Base-by-base conservation (phyloP, 2,797 vertebrate genomes). In the Apodemus agrarius region DNA sequence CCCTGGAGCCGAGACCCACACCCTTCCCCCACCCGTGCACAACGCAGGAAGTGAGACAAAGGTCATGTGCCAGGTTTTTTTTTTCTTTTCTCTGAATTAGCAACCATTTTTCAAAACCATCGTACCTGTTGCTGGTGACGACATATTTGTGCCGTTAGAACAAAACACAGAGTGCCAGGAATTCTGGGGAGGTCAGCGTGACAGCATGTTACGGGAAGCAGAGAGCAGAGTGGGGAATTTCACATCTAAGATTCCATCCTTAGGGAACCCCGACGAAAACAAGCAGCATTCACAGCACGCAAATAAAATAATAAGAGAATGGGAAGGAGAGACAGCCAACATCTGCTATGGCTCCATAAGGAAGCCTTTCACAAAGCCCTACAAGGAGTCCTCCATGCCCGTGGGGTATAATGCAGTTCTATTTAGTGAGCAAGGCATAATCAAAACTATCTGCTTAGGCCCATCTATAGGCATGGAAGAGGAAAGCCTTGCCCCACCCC, bases 1-100 rank as follows among this genome's bases (percentile, higher is more conserved):
- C 80, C 80, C 2, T 2, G 67, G 63, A 6, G 3, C 10, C 4
- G 57, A 6, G 29, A 29, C 34, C 17, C 0, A 0, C 24, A 19
- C 1, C 26, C 21, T 34, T 13, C 0, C 22, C 26, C 0, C 4
- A 11, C 34, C 6, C 1, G 52, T 63, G 14, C 46, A 1, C 1
- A 57, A 49, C 0, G 2, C 14, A 24, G 59, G 69, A 24, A 76
- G 10, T 12, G 3, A 43, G 22, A 8, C 67, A 24, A 2, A 40
- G 0, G 0, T 6, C 0, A 0, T 14, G 17, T 2, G 31, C 82
- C 22, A 0, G 0, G 3, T 26, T n/a, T 49, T 59, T 31, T 12
- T 75, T 87, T 86, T 46, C 21, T 34, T 59, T 54, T 37, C 10
- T 80, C 89, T 89, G 29, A n/a, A 74, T 93, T 26, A 89, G 75